Base-by-base conservation (phyloP, 1,140 invertebrate species). In the Thaumatotibia leucotreta region DNA sequence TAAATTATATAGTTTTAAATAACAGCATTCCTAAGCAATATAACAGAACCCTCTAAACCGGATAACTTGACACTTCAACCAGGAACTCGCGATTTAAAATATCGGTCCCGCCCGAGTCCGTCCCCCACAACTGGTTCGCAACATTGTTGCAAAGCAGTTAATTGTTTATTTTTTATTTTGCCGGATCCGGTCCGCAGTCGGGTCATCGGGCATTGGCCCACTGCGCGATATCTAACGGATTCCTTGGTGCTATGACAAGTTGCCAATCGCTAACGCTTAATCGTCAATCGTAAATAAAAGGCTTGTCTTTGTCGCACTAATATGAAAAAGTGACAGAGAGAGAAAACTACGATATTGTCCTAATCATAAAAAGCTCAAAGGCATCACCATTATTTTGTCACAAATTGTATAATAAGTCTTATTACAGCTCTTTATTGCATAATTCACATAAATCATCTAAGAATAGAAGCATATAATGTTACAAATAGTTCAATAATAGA, bases 41-140 rank as follows among this genome's bases (percentile, higher is more conserved):
- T 20, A 39, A 14, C 8, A 6, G 39, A 45, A 17, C 39, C 20
- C 14, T 45, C 39, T 4, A 2, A 29, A 6, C 2, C 27, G 27
- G 6, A 6, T 29, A 4, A 2, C 6, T 29, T 29, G 6, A 2
- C 27, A 2, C 2, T 29, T 29, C 6, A 2, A 6, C 27, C 6
- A 2, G 6, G 2, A 29, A 29, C 27, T 29, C 27, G 6, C 2
- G 39, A 6, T 45, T 45, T 45, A 45, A 20, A 45, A 45, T 45
- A 45, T 20, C 39, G 39, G 39, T 49, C 5, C 39, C 39, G 14
- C 39, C 27, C 23, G 52, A 58, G 52, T 58, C 52, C 52, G 52
- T 14, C 24, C 52, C 52, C 22, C 52, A 14, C 52, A 24, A 58
- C 52, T 27, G 52, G 52, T 58, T 58, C 29, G 52, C 52, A 58